phyloP scores from a whole-genome alignment of 2,797 vertebrate genomes.

The Periparus ater region DNA sequence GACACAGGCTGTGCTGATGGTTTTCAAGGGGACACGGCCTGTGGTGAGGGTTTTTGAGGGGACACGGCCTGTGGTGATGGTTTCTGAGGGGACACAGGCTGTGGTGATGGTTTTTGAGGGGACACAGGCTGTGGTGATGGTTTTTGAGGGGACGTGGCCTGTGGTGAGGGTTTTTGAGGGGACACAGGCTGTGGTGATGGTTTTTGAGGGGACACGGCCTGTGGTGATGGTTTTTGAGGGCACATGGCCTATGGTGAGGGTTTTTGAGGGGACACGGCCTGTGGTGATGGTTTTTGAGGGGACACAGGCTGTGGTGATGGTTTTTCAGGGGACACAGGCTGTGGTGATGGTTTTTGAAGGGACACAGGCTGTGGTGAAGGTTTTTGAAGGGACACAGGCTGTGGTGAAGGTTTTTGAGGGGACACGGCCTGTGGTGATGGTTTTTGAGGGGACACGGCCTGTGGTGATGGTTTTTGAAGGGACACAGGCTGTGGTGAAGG shows the following conservation, averaged over 20 bases:
- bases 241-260: neutral
- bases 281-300: neutral
- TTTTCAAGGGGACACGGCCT: too few species aligned
- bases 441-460: neutral
- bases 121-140: accelerated
- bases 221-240: too few species aligned
- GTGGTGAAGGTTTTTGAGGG: neutral
- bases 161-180: too few species aligned
- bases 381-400: too few species aligned
- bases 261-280: neutral
- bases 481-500: accelerated
- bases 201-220: neutral
- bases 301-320: neutral
- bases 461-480: neutral
- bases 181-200: neutral
- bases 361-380: accelerated
- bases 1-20: accelerated
- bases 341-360: neutral
- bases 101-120: too few species aligned
- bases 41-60: neutral
- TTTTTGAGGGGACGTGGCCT: neutral
- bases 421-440: neutral
- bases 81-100: neutral
- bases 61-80: neutral
- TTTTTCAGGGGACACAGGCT: too few species aligned